Evolutionary conservation across 2,888 invertebrate genomes (phyloP).

Genomic region (Rhabditoides inermis): DNA sequence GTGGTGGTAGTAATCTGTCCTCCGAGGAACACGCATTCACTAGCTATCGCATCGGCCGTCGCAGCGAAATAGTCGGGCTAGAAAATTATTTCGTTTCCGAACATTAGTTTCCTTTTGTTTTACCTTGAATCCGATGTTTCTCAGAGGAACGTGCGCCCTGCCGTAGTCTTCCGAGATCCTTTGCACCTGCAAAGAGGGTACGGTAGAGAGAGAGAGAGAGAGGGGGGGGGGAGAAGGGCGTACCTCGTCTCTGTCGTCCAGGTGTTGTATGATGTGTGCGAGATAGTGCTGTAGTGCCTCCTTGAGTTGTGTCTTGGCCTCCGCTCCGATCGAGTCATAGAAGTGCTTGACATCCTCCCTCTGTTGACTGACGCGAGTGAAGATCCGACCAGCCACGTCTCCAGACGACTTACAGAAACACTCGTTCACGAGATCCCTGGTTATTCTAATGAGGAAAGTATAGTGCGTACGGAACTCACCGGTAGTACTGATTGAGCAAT

Average conservation of each 20-base stretch:
- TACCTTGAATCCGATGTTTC: not conserved
- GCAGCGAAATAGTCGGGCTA: constrained; percentile 13
- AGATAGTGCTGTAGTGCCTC: constrained; percentile 7
- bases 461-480: no score
- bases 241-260: constrained; percentile 12
- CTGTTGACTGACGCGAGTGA: constrained; percentile 8
- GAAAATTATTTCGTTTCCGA: constrained; percentile 1
- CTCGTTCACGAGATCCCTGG: constrained; percentile 9
- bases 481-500: no score
- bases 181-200: constrained; percentile 7
- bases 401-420: constrained; percentile 9
- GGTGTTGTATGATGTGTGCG: constrained; percentile 3
- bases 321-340: constrained; percentile 7
- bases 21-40: constrained; percentile 12
- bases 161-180: constrained; percentile 6
- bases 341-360: constrained; percentile 8
- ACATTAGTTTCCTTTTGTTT: not conserved
- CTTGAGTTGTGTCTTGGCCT: constrained; percentile 6
- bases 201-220: no score
- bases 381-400: constrained; percentile 5
- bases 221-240: no score
- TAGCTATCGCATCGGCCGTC: constrained; percentile 11
- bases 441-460: no score
- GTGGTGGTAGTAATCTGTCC: constrained; percentile 5
- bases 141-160: constrained; percentile 5